Evolutionary conservation across 2,113 vertebrate species (phyloP).

Genomic region (Laticauda colubrina): DNA sequence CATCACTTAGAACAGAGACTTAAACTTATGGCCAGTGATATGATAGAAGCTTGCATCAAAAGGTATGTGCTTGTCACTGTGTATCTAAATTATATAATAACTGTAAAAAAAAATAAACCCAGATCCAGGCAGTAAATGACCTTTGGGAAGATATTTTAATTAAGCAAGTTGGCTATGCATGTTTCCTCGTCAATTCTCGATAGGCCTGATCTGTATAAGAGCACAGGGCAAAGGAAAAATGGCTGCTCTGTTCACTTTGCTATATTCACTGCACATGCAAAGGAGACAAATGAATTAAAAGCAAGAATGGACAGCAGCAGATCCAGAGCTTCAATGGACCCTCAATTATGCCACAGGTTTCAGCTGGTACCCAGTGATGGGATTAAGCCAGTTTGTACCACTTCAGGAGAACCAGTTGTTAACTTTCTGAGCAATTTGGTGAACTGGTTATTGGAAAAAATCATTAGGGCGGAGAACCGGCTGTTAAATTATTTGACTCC

Average conservation of each 20-base stretch:
- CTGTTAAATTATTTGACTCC: no score
- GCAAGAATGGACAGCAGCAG: neutral
- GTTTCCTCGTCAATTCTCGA: neutral
- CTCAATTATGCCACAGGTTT: neutral
- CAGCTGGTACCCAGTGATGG: neutral
- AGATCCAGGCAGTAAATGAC: neutral
- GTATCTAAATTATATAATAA: neutral
- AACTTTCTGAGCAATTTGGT: no score
- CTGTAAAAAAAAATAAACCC: neutral
- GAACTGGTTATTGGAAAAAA: no score
- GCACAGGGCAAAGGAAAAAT: neutral
- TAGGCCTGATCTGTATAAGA: neutral
- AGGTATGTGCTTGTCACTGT: slow-evolving; percentile 75
- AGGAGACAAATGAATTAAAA: neutral
- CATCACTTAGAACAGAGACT: slow-evolving; percentile 95
- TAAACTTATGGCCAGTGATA: slow-evolving; percentile 97
- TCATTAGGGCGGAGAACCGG: no score
- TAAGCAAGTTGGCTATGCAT: neutral
- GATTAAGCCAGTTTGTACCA: no score
- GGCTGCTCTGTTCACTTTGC: neutral
- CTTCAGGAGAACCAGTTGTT: no score
- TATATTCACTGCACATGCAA: neutral
- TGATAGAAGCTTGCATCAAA: slow-evolving; percentile 98
- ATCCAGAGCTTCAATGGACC: neutral
- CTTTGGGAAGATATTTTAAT: neutral